These are phyloP conservation scores for Aleiodes alternator DNA, from an alignment of 2,888 invertebrate genomes.

Conservation along the genomic window DNA sequence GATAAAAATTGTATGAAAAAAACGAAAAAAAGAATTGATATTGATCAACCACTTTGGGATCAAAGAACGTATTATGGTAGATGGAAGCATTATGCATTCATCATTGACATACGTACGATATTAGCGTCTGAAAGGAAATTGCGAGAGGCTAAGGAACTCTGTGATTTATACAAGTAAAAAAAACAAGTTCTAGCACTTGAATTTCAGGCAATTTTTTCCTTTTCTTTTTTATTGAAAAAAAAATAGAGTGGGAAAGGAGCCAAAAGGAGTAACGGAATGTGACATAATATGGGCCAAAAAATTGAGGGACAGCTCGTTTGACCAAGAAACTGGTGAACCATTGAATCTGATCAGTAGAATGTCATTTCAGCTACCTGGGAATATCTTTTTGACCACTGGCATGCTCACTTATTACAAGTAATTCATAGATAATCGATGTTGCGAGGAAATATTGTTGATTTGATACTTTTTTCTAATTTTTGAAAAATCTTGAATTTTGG, in stretches of 20 bases:
- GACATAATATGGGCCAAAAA: conserved; percentile 60
- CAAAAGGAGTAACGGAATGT: conserved; percentile 41
- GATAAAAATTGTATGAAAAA: not conserved
- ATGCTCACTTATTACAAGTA: conserved; percentile 62
- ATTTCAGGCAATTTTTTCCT: not conserved
- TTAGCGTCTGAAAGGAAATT: conserved; percentile 48
- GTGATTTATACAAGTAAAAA: conserved; percentile 58
- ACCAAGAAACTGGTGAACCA: conserved; percentile 58
- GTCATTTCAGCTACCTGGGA: conserved; percentile 57
- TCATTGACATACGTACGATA: conserved; percentile 57
- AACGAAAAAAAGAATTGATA: conserved; percentile 49
- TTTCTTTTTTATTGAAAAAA: not conserved
- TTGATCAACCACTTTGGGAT: conserved; percentile 59
- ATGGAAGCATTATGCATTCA: conserved; percentile 58
- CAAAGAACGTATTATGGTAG: conserved; percentile 58
- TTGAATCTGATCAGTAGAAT: conserved; percentile 59
- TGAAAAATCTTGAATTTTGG: too few relatives aligned
- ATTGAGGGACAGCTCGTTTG: conserved; percentile 60
- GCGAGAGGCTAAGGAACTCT: conserved; percentile 57
- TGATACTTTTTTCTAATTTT: not conserved
- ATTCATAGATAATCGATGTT: not conserved
- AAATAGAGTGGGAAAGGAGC: conserved; percentile 50
- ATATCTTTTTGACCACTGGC: conserved; percentile 53
- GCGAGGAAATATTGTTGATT: too few relatives aligned
- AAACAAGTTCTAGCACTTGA: not conserved